Evolutionary conservation across 2,113 vertebrate genomes (phyloP), one percentile per base, ranked within the genome.

Genomic region (Platysteira castanea): DNA sequence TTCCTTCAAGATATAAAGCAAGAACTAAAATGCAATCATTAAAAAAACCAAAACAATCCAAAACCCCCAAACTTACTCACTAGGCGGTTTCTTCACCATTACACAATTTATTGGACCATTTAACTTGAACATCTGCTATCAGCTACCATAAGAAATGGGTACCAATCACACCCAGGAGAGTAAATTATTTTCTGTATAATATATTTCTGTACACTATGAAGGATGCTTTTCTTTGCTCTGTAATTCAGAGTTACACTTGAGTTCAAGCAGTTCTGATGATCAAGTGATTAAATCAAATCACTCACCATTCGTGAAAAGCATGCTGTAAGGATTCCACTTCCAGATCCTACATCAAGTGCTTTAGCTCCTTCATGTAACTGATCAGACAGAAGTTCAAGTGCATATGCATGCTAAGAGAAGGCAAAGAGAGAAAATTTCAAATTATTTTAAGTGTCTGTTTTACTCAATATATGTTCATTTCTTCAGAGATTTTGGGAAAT

Each of bases 231-330:
- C 9, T 7, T 9, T 11, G 5, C 23, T 39, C 44, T 59, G 87
- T 70, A 73, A 49, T 54, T 56, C 61, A 86, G 47, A 60, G 26
- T 31, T 65, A 63, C 4, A 6, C 17, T 60, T 0, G 6, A 84
- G 27, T 56, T 65, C 49, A 71, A 93, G 80, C 69, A 56, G 60
- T 24, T 95, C 56, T 60, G 68, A n/a, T 22, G 28, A 49, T 60
- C 50, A 90, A 84, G 23, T n/a, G 20, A 89, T 80, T 69, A 87
- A 94, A 96, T 31, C 12, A 68, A 87, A 9, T 49, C 52, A 94
- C 99, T 99, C 97, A 99, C 99, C 99, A 99, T 99, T 96, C 99
- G 98, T 31, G 99, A 98, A 92, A 99, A 99, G 96, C 99, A 99
- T 10, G 98, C 99, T 8, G 99, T 99, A 89, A 99, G 99, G 96